Percentiles rank a stretch among this genome's conserved stretches.
Conservation (phyloP, 2,113 vertebrate genomes). For the Cepphus grylle region DNA sequence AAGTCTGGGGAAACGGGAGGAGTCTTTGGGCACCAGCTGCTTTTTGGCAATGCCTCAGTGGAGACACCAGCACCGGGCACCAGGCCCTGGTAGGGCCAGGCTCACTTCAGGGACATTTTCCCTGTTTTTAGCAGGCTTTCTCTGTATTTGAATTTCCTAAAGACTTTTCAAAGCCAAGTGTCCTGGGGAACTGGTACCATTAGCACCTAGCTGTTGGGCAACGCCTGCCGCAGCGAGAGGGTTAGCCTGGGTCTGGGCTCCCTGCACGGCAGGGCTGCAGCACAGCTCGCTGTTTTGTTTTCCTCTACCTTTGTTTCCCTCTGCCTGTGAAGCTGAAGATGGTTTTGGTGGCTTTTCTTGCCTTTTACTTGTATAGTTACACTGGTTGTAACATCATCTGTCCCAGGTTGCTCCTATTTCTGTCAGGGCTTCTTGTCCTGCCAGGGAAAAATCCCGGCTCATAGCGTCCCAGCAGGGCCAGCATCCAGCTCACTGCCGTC, state of each 20-base stretch:
- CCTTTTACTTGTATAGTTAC: neutral
- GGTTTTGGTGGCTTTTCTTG: neutral
- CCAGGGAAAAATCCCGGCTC: neutral
- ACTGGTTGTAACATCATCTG: neutral
- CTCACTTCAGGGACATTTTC: neutral
- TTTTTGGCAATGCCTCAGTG: neutral
- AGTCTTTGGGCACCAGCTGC: neutral
- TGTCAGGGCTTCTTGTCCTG: neutral
- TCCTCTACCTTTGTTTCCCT: neutral
- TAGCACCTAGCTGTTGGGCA: rapidly evolving
- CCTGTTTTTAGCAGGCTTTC: neutral
- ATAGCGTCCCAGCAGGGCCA: neutral
- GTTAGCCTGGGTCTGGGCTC: neutral
- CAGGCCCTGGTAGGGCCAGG: neutral
- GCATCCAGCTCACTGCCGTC: neutral
- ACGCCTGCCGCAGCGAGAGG: neutral
- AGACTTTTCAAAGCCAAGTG: neutral
- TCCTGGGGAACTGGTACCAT: too few relatives aligned
- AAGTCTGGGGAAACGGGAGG: neutral
- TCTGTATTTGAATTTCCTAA: neutral
- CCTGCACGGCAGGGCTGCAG: neutral
- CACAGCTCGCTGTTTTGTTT: neutral
- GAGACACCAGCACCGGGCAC: neutral
- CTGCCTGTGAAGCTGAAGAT: neutral
- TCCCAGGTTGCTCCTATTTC: neutral